Conservation (phyloP, 2,113 vertebrate genomes). For the Prietella phreatophila region DNA sequence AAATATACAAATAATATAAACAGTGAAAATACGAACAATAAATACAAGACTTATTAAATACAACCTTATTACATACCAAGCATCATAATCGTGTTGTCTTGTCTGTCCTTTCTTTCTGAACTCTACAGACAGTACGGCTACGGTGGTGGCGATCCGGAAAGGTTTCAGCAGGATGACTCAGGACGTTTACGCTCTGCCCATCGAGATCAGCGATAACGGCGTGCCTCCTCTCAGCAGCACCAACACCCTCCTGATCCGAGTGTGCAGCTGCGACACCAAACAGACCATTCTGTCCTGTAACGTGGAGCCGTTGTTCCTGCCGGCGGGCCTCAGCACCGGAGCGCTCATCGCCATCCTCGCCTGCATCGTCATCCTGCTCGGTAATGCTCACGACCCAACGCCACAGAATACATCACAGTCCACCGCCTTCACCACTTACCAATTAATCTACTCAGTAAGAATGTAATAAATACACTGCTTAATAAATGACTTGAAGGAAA, state of each 20-base stretch:
- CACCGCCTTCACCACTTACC: neutral
- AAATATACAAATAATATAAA: neutral
- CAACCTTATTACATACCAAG: neutral
- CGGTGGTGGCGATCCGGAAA: conserved; percentile 79
- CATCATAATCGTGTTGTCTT: neutral
- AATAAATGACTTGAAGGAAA: too few relatives aligned
- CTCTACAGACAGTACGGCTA: conserved; percentile 84
- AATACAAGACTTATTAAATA: neutral
- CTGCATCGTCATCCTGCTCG: conserved; percentile 92
- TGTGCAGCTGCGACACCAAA: conserved; percentile 87
- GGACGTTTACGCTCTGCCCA: conserved; percentile 86
- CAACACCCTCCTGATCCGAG: conserved; percentile 87
- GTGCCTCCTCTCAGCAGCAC: conserved; percentile 87
- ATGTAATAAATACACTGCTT: neutral
- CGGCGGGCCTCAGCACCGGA: conserved; percentile 89
- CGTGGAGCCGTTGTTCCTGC: conserved; percentile 84
- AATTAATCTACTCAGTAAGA: neutral
- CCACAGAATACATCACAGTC: neutral
- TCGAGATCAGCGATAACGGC: conserved; percentile 91
- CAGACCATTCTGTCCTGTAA: conserved; percentile 86
- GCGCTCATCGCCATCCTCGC: conserved; percentile 93
- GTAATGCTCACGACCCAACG: conserved; percentile 65
- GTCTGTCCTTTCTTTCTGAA: neutral
- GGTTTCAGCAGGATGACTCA: conserved; percentile 89
- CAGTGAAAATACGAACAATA: neutral